These are phyloP conservation scores for Lycocorax pyrrhopterus DNA, from an alignment of 2,113 vertebrate species.

Conservation along the genomic window DNA sequence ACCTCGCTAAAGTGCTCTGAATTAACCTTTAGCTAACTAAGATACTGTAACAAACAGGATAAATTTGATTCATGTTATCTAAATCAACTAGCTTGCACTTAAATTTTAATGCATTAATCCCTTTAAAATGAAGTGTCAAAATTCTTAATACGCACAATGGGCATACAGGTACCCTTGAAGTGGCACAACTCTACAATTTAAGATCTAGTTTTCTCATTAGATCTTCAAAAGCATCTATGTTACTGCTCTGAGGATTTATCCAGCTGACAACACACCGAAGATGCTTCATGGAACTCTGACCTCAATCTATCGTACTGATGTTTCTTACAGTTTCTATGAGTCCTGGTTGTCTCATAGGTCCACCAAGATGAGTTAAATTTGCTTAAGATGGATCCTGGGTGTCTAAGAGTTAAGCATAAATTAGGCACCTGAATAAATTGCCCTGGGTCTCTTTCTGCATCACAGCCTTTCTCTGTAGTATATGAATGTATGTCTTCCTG, in stretches of 20 bases:
- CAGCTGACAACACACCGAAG: neutral
- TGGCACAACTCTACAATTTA: neutral
- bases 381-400: neutral
- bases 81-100: neutral
- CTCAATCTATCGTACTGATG: fast-evolving
- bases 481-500: neutral
- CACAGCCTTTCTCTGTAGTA: neutral
- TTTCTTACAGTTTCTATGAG: neutral
- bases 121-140: neutral
- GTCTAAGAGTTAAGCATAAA: neutral
- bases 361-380: neutral
- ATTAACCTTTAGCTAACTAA: neutral
- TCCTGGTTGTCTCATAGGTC: neutral
- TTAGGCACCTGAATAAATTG: neutral
- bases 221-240: neutral
- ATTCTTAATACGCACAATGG: neutral
- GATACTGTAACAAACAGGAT: neutral
- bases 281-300: neutral
- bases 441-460: neutral
- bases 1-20: neutral
- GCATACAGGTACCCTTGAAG: neutral
- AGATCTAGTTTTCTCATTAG: neutral
- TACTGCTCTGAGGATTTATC: neutral
- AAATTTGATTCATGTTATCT: neutral
- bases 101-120: neutral